These are phyloP conservation scores for Tupaia tana DNA, from an alignment of 2,113 vertebrate genomes.

Conservation along the genomic window DNA sequence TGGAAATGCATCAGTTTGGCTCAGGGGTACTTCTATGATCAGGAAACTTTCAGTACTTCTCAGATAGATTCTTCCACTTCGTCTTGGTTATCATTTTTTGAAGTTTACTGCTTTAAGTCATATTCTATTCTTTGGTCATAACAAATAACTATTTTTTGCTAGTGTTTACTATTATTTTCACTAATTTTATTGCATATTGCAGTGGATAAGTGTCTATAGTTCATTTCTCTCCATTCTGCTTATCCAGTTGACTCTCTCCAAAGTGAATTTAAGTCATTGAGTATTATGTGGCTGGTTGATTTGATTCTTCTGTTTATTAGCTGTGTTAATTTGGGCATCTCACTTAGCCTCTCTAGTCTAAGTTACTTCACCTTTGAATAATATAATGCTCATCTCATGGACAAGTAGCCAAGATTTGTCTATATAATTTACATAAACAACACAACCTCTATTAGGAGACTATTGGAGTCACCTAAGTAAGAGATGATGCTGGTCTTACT, in stretches of 20 bases:
- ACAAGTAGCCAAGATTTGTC: background rate
- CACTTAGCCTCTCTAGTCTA: background rate
- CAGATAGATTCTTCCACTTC: background rate
- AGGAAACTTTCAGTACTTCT: background rate
- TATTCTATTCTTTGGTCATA: background rate
- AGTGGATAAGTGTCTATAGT: background rate
- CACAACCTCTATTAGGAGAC: background rate
- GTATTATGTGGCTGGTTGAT: background rate
- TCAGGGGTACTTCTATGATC: background rate
- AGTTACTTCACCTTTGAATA: slow-evolving; percentile 7
- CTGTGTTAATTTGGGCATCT: background rate
- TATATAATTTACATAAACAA: background rate
- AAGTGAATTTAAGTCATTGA: slow-evolving; percentile 45
- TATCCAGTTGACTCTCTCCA: background rate
- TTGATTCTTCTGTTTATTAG: slow-evolving; percentile 1
- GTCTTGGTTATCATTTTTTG: background rate
- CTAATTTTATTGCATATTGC: slow-evolving; percentile 32
- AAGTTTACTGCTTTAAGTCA: background rate
- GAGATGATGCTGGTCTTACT: background rate
- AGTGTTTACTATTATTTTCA: background rate
- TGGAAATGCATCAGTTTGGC: background rate
- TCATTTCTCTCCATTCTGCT: slow-evolving; percentile 6
- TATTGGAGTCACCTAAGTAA: background rate
- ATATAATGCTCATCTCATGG: background rate
- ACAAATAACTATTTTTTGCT: background rate